Percentiles rank a stretch among this genome's conserved stretches.
Evolutionary conservation across 64 coral and sea anemone genomes (phyloP).

Genomic region (Dendronephthya gigantea): DNA sequence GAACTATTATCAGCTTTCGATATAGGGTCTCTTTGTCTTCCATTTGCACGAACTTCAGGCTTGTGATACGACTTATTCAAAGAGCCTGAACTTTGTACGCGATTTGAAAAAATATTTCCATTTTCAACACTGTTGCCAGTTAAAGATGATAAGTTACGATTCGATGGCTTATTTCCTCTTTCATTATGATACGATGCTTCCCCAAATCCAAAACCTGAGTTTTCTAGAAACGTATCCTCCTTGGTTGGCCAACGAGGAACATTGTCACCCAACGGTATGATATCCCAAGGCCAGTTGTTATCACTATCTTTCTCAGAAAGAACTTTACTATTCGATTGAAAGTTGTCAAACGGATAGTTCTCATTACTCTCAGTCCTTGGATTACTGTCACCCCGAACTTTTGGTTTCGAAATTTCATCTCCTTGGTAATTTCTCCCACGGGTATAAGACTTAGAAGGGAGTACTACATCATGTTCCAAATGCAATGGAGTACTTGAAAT

Average conservation of each 20-base stretch:
- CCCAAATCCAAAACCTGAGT: not conserved
- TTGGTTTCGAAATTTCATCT: not conserved
- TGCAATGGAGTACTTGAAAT: not conserved
- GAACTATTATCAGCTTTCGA: too few relatives aligned
- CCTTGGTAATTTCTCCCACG: not conserved
- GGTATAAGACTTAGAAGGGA: not conserved
- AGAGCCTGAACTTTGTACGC: not conserved
- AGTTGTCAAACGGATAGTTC: not conserved
- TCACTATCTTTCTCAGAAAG: not conserved
- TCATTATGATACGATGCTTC: not conserved
- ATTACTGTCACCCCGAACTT: not conserved
- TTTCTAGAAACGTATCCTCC: not conserved
- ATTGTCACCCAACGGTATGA: not conserved
- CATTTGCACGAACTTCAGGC: too few relatives aligned
- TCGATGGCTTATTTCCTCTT: not conserved
- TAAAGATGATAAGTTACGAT: not conserved
- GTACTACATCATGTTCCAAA: not conserved
- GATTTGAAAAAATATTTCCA: not conserved
- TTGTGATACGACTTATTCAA: not conserved
- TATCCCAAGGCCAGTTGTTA: not conserved
- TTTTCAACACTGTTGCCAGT: not conserved
- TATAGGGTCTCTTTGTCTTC: too few relatives aligned
- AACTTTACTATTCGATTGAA: not conserved
- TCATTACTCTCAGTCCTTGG: not conserved
- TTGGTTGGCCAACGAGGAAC: not conserved